phyloP scores from a whole-genome alignment of 2,797 vertebrate species.

The Fringilla coelebs region DNA sequence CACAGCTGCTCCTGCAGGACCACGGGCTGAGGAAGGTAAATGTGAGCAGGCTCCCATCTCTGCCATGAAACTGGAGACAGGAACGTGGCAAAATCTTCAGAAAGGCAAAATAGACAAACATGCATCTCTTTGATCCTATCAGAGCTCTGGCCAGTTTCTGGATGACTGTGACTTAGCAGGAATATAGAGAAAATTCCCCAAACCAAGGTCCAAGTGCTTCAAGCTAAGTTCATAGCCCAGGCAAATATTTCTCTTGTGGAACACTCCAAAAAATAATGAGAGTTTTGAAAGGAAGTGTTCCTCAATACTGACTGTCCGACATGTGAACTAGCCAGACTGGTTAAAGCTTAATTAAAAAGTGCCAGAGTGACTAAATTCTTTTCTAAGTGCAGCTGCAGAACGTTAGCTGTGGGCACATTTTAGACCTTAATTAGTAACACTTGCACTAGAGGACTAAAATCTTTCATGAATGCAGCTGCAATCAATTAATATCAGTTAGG shows the following conservation, averaged over 20 bases:
- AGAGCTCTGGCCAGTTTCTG: not conserved
- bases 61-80: not conserved
- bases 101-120: not conserved
- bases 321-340: conserved; percentile 3
- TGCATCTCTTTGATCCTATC: not conserved
- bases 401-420: conserved; percentile 35
- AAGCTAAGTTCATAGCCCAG: not conserved
- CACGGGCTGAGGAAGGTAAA: not conserved
- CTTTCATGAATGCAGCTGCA: conserved; percentile 36
- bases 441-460: conserved; percentile 38
- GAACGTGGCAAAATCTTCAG: not conserved
- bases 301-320: not conserved
- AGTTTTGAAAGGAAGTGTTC: not conserved
- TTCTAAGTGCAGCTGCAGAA: conserved; percentile 46
- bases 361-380: conserved; percentile 52
- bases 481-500: conserved; percentile 6
- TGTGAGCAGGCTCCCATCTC: not conserved
- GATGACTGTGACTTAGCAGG: not conserved
- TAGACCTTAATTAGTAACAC: conserved; percentile 58
- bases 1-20: not conserved
- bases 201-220: not conserved
- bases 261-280: not conserved
- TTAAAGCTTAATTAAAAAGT: conserved; percentile 49
- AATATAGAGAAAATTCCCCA: not conserved
- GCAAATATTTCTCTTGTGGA: not conserved